Conservation (phyloP, 2,797 vertebrate genomes). For the Notolabrus celidotus region DNA sequence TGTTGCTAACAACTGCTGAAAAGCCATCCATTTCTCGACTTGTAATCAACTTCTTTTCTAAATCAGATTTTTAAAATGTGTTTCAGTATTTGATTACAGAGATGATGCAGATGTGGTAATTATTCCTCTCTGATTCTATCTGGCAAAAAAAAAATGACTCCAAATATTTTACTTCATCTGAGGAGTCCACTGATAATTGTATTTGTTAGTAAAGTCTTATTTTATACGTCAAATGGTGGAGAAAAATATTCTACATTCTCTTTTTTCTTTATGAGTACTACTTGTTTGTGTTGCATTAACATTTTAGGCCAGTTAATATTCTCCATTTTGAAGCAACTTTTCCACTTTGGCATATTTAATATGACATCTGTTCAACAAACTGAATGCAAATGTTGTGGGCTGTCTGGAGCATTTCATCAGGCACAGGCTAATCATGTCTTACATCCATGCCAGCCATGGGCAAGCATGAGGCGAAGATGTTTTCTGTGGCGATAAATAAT, state of each 20-base stretch:
- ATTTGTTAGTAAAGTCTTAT: constrained; percentile 10
- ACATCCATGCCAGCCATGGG: constrained; percentile 20
- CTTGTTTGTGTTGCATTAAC: constrained; percentile 1
- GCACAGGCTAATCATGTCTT: constrained; percentile 10
- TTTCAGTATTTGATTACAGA: constrained; percentile 27
- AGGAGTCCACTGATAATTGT: constrained; percentile 24
- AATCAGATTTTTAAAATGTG: too few relatives aligned
- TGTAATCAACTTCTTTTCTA: too few relatives aligned
- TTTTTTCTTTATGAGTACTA: background rate
- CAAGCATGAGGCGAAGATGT: constrained; percentile 29
- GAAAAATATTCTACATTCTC: constrained; percentile 8
- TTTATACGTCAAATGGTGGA: constrained; percentile 8
- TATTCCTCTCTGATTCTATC: constrained; percentile 13
- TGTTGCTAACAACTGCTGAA: too few relatives aligned
- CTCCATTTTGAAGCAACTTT: background rate
- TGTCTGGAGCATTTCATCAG: constrained; percentile 32
- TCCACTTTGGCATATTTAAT: constrained; percentile 27
- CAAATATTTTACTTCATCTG: constrained; percentile 37
- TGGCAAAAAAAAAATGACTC: too few relatives aligned
- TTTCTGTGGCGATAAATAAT: constrained; percentile 40
- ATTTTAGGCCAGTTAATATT: constrained; percentile 10
- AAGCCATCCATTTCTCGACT: too few relatives aligned
- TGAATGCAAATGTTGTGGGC: constrained; percentile 34
- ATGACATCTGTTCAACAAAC: constrained; percentile 14
- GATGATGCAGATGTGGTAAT: constrained; percentile 18